phyloP scores from a whole-genome alignment of 2,113 vertebrate species.

The Oostethus manadensis region DNA sequence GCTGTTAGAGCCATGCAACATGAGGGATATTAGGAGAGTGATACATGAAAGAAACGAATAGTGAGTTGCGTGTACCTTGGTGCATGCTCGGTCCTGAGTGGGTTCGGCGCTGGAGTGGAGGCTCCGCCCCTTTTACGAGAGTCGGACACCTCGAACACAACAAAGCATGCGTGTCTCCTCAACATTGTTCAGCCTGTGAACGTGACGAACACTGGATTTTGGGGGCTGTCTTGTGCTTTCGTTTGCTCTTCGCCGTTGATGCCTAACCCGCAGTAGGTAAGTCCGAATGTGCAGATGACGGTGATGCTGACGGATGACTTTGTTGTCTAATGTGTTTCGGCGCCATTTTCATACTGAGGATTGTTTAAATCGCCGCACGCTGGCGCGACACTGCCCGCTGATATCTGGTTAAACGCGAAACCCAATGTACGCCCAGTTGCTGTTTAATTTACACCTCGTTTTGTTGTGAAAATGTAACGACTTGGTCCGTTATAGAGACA shows the following conservation, averaged over 20 bases:
- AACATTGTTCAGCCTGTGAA: conserved; percentile 44
- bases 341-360: conserved; percentile 68
- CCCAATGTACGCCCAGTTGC: accelerated
- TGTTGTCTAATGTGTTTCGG: conserved; percentile 67
- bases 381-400: conserved; percentile 7
- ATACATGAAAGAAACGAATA: no score
- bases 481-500: neutral
- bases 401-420: conserved; percentile 3
- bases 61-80: neutral
- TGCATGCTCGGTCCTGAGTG: neutral
- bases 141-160: conserved; percentile 62
- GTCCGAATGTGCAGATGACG: conserved; percentile 5
- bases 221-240: conserved; percentile 15
- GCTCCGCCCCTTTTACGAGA: conserved; percentile 70
- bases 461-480: neutral
- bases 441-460: neutral
- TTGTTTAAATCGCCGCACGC: conserved; percentile 63
- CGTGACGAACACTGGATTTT: conserved; percentile 39
- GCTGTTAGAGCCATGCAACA: no score
- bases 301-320: neutral
- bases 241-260: conserved; percentile 30
- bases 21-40: no score
- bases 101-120: conserved; percentile 21
- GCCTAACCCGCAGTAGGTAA: conserved; percentile 61
- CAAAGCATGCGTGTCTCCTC: conserved; percentile 63